phyloP scores from a whole-genome alignment of 2,888 invertebrate species.

The Odiellus spinosus region DNA sequence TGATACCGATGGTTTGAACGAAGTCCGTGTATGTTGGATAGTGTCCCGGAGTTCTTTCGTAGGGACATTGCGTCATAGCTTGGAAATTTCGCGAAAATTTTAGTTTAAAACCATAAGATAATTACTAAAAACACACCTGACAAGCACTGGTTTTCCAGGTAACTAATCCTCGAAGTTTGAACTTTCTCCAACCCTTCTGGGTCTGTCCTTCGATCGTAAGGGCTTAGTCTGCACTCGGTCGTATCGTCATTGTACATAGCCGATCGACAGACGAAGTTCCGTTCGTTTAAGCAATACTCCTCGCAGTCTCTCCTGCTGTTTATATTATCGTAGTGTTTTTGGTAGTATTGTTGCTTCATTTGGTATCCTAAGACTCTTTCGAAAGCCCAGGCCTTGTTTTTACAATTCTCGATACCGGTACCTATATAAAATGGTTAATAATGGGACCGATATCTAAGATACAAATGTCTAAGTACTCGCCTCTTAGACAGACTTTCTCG shows the following conservation, averaged over 20 bases:
- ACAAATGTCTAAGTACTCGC: conserved; percentile 18
- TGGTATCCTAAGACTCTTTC: conserved; percentile 36
- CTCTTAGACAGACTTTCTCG: conserved; percentile 33
- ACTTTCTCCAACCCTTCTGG: conserved; percentile 23
- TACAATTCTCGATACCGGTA: conserved; percentile 22
- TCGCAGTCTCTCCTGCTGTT: conserved; percentile 37
- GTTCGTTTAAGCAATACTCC: conserved; percentile 34
- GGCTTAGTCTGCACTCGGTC: conserved; percentile 34
- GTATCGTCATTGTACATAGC: conserved; percentile 37
- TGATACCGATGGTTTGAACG: conserved; percentile 24
- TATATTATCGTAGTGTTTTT: conserved; percentile 31
- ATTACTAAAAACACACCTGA: conserved; percentile 27
- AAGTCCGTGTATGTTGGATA: conserved; percentile 22
- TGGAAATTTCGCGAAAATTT: background rate
- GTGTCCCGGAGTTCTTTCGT: conserved; percentile 17
- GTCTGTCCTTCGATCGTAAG: conserved; percentile 34
- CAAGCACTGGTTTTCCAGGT: conserved; percentile 40
- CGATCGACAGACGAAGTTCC: conserved; percentile 33
- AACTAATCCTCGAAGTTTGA: conserved; percentile 30
- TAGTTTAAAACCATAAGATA: too few relatives aligned
- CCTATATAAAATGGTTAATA: conserved; percentile 5
- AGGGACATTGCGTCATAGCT: conserved; percentile 14
- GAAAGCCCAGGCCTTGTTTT: conserved; percentile 34
- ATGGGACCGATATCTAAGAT: too few relatives aligned
- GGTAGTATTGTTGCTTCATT: conserved; percentile 33